Evolutionary conservation across 2,113 vertebrate species (phyloP).

Genomic region (Nothobranchius kuhntae): DNA sequence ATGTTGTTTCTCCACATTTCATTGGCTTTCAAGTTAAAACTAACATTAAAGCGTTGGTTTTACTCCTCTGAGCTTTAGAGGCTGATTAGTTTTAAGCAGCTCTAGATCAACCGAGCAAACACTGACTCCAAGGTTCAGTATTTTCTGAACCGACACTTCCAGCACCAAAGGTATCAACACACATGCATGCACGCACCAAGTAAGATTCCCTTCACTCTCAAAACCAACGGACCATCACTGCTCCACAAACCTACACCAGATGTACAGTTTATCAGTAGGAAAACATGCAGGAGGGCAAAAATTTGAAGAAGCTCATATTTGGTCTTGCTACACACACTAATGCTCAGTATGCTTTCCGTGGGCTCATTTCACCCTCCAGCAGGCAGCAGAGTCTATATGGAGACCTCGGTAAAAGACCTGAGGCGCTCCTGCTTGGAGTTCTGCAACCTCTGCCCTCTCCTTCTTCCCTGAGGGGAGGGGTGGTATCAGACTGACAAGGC

Average conservation of each 20-base stretch:
- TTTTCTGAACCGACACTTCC: slow-evolving; percentile 31
- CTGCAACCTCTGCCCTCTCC: slow-evolving; percentile 49
- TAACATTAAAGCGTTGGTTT: slow-evolving; percentile 2
- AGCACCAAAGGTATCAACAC: slow-evolving; percentile 29
- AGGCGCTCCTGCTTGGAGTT: slow-evolving; percentile 67
- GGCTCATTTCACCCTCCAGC: slow-evolving; percentile 81
- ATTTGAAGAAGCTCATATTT: slow-evolving; percentile 66
- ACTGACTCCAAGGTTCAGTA: slow-evolving; percentile 36
- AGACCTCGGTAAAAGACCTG: slow-evolving; percentile 61
- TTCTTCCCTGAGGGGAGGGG: slow-evolving; percentile 46
- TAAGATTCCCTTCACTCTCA: slow-evolving; percentile 45
- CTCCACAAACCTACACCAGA: slow-evolving; percentile 55
- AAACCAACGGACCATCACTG: slow-evolving; percentile 49
- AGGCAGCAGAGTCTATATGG: slow-evolving; percentile 69
- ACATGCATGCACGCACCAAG: slow-evolving; percentile 36
- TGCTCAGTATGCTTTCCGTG: slow-evolving; percentile 73
- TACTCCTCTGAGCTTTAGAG: slow-evolving; percentile 18
- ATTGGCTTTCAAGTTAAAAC: no score
- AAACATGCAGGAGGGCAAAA: slow-evolving; percentile 73
- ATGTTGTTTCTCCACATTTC: not conserved
- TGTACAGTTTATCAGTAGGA: slow-evolving; percentile 73
- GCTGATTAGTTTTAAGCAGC: slow-evolving; percentile 40
- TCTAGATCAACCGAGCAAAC: slow-evolving; percentile 38
- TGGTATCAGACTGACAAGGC: slow-evolving; percentile 59
- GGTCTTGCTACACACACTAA: slow-evolving; percentile 64